Conservation (phyloP, 2,797 vertebrate genomes). For the Tinamus major region DNA sequence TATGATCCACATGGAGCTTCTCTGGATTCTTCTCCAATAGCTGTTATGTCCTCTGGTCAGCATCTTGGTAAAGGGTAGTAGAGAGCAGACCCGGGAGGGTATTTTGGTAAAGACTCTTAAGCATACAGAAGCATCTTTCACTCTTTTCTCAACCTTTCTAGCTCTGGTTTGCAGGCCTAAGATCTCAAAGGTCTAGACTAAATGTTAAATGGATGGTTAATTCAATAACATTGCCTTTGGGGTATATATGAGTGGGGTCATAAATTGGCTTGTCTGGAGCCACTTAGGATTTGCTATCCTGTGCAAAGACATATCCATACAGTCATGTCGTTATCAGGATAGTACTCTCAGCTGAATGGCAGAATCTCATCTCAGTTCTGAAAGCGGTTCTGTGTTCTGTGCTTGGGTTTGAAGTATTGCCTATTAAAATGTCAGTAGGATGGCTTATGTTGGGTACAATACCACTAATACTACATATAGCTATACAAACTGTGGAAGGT, state of each 20-base stretch:
- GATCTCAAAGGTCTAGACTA: not conserved
- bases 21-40: not conserved
- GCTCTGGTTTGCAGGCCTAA: not conserved
- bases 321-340: not conserved
- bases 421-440: not conserved
- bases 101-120: not conserved
- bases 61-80: not conserved
- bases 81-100: not conserved
- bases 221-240: not conserved
- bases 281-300: accelerated
- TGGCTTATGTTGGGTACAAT: not conserved
- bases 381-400: not conserved
- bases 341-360: not conserved
- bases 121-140: not conserved
- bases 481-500: not conserved
- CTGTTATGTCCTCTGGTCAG: not conserved
- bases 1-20: not conserved
- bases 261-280: not conserved
- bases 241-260: accelerated
- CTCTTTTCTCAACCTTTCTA: not conserved
- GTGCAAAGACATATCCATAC: not conserved
- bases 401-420: not conserved
- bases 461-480: not conserved
- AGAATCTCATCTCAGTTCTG: not conserved
- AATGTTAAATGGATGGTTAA: not conserved